Base-by-base conservation (phyloP, 2,888 invertebrate species). In the Platerodrilus igneus region DNA sequence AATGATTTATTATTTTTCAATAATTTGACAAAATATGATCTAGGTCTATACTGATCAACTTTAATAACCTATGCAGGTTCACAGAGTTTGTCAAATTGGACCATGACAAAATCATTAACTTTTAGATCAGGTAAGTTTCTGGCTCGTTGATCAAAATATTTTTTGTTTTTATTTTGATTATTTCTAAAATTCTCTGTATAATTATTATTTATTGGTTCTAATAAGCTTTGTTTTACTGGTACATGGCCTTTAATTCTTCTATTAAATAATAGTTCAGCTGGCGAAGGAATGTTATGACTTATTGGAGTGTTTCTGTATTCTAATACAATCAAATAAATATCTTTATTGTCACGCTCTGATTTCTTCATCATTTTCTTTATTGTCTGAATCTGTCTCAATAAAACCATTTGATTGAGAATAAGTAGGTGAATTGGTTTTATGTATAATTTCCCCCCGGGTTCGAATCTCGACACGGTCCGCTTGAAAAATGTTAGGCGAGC, bases 261-360 rank as follows among this genome's bases (percentile, higher is more conserved):
- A 5, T 23, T 19, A 23, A 33, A 33, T 9, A 33, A 23, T 15
- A 33, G 10, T 13, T 33, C 19, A 13, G 33, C 33, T 23, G 33
- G 23, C 16, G 33, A 33, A 14, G 23, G 23, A 4, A 15, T 19
- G 6, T 15, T n/a, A 4, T 3, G 3, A 23, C 13, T 11, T 10
- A 33, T 22, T 4, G 23, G 33, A n/a, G 33, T 33, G 17, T 33
- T 33, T n/a, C 33, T 19, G 20, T 33, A 33, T 9, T 33, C 33
- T 16, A 33, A 16, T 5, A 33, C 5, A 3, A 16, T 14, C 14
- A 32, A 13, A 22, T 32, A 21, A 2, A 32, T 14, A 21, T 33
- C 15, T 33, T 33, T 33, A 9, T 33, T 33, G 13, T 33, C 22
- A 4, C 14, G 5, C 2, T 11, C 3, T 3, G 23, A 14, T 34